Conservation (phyloP, 2,797 vertebrate species). For the Acipenser oxyrinchus region DNA sequence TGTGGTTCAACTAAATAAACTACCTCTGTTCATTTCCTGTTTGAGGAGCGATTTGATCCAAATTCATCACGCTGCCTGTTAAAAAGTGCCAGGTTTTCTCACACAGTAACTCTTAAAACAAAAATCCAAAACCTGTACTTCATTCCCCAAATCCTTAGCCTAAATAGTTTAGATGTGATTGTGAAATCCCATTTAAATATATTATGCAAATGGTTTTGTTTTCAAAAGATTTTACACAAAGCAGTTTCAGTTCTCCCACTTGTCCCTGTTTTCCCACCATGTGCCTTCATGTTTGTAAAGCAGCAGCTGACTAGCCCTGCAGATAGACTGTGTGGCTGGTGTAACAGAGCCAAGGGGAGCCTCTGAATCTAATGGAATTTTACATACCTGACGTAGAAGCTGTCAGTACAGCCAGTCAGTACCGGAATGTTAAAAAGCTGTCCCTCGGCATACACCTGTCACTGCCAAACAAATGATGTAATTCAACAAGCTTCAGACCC, state of each 20-base stretch:
- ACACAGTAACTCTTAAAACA: no score
- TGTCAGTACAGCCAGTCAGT: conserved; percentile 43
- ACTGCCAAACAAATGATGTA: conserved; percentile 36
- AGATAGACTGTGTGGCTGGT: neutral
- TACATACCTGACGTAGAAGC: conserved; percentile 47
- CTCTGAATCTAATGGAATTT: conserved; percentile 44
- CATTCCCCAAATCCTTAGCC: no score
- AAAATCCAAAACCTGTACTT: no score
- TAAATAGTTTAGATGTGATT: no score
- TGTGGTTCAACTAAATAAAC: no score
- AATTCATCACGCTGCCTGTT: no score
- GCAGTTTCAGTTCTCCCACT: conserved; percentile 28
- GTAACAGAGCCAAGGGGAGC: neutral
- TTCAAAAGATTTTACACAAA: no score
- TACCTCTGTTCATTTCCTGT: no score
- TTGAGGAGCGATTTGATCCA: no score
- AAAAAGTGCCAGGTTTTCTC: no score
- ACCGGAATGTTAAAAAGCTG: conserved; percentile 41
- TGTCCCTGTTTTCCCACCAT: neutral
- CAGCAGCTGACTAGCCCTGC: neutral
- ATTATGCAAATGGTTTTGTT: no score
- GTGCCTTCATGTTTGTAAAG: neutral
- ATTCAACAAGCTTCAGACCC: conserved; percentile 33
- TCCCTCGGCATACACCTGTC: conserved; percentile 43
- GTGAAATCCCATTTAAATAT: no score